phyloP scores from a whole-genome alignment of 2,113 vertebrate species.

The Danio rerio region DNA sequence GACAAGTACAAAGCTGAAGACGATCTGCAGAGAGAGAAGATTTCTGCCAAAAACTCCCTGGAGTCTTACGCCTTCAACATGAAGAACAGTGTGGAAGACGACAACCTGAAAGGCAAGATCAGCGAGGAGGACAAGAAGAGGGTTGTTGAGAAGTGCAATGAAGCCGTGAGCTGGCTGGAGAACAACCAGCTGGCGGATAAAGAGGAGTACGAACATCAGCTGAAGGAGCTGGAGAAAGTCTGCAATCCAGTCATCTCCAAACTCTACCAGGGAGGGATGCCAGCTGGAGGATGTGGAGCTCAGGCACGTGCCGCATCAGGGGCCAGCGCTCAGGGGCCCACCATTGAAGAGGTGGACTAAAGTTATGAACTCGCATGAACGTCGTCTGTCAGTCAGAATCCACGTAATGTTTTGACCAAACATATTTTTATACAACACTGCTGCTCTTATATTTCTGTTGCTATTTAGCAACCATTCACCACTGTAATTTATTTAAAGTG shows the following conservation, averaged over 20 bases:
- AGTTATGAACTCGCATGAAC: background rate
- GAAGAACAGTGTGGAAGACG: conserved; percentile 37
- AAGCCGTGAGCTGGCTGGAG: conserved; percentile 11
- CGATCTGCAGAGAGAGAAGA: conserved; percentile 28
- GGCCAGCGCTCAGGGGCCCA: conserved; percentile 18
- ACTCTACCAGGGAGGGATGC: conserved; percentile 41
- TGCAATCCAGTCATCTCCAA: conserved; percentile 34
- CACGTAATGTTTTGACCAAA: too few species aligned
- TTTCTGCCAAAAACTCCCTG: conserved; percentile 28
- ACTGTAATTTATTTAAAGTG: too few species aligned
- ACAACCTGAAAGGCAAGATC: conserved; percentile 41
- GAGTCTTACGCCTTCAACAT: conserved; percentile 43
- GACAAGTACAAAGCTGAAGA: conserved; percentile 40
- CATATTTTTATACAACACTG: too few species aligned
- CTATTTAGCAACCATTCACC: too few species aligned
- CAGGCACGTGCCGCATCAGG: conserved; percentile 16
- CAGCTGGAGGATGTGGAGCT: conserved; percentile 33
- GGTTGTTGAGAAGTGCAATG: conserved; percentile 19
- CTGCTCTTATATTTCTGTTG: too few species aligned
- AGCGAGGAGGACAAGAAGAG: conserved; percentile 37
- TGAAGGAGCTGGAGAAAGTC: conserved; percentile 40
- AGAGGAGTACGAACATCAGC: conserved; percentile 31
- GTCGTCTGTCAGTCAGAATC: too few species aligned
- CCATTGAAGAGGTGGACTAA: conserved; percentile 44
- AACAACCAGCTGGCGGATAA: conserved; percentile 41